Evolutionary conservation across 2,888 invertebrate genomes (phyloP).

Genomic region (Fissipunctia ypsillon): DNA sequence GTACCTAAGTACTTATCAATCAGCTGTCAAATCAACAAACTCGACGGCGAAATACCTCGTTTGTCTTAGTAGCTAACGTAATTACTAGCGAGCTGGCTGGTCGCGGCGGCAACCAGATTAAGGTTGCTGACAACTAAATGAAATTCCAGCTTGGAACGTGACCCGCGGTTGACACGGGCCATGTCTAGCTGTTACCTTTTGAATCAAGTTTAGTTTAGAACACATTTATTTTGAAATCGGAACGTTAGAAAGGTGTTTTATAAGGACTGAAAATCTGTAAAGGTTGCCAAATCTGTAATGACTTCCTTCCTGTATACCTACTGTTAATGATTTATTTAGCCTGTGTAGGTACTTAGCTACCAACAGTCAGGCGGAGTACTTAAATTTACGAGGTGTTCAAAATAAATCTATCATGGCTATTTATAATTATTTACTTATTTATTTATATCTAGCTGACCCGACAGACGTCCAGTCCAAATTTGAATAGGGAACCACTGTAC

Average conservation of each 20-base stretch:
- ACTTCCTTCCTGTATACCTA: too few species aligned
- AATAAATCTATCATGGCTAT: too few species aligned
- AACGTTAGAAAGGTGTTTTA: neutral
- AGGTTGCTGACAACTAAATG: slow-evolving; percentile 74
- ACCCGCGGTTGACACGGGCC: slow-evolving; percentile 62
- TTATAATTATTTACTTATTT: too few species aligned
- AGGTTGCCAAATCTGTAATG: neutral
- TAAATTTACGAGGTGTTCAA: too few species aligned
- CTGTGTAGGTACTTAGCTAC: too few species aligned
- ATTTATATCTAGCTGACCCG: too few species aligned
- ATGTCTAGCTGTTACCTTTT: slow-evolving; percentile 36
- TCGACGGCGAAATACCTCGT: slow-evolving; percentile 59
- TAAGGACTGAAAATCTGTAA: too few species aligned
- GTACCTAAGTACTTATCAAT: slow-evolving; percentile 51
- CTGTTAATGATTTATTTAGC: too few species aligned
- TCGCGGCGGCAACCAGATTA: slow-evolving; percentile 68
- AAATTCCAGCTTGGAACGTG: slow-evolving; percentile 73
- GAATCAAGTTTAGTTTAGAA: slow-evolving; percentile 23
- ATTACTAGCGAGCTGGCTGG: slow-evolving; percentile 51
- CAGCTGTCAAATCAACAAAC: slow-evolving; percentile 64
- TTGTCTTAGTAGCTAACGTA: slow-evolving; percentile 65
- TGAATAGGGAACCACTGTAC: too few species aligned
- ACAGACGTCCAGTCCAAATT: too few species aligned
- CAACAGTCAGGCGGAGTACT: too few species aligned
- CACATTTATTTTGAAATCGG: slow-evolving; percentile 31